phyloP scores from a whole-genome alignment of 2,113 vertebrate species.

The Laterallus jamaicensis region DNA sequence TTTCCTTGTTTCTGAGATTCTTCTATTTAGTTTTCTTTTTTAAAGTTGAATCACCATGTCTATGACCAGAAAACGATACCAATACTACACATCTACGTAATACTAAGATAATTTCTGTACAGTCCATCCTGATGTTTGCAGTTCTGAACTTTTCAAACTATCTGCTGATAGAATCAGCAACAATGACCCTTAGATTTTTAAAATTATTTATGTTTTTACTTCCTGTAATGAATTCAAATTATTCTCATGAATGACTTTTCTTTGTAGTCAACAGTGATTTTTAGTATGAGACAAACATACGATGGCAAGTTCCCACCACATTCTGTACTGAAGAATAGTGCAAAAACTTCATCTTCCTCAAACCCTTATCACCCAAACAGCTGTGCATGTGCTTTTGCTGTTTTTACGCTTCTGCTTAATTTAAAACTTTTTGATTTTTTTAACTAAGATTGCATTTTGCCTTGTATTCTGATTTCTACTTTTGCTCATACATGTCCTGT shows the following conservation, averaged over 20 bases:
- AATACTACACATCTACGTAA: not conserved
- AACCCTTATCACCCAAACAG: not conserved
- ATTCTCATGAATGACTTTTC: not conserved
- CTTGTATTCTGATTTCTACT: not conserved
- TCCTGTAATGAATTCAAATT: not conserved
- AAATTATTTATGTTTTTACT: not conserved
- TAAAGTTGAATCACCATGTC: not conserved
- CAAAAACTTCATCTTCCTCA: not conserved
- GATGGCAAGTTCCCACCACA: not conserved
- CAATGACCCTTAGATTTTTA: not conserved
- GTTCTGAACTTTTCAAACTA: not conserved
- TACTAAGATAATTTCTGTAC: not conserved
- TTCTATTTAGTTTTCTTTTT: not conserved
- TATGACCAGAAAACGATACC: not conserved
- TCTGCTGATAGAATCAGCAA: not conserved
- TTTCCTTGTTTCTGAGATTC: not conserved
- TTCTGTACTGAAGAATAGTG: not conserved
- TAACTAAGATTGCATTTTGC: not conserved
- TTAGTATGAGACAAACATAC: not conserved
- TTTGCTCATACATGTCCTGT: not conserved
- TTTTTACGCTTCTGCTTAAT: not conserved
- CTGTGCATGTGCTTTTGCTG: not conserved
- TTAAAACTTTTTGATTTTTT: not conserved
- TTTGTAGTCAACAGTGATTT: not conserved
- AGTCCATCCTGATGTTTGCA: not conserved